Evolutionary conservation across 2,888 invertebrate genomes (phyloP).

Genomic region (Drosophila kambysellisi): DNA sequence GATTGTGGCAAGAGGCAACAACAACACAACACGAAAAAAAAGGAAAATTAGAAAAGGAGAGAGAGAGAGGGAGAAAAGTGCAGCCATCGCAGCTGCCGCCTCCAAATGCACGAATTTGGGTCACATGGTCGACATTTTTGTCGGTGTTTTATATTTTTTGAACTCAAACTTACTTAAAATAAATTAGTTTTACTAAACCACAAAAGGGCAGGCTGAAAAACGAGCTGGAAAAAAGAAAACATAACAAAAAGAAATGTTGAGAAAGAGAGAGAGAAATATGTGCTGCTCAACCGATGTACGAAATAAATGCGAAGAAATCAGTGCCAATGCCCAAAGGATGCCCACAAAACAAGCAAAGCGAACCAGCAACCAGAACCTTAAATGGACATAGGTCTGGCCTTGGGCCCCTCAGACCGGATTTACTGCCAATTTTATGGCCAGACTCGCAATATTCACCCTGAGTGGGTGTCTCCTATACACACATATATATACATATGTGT

Average conservation of each 20-base stretch:
- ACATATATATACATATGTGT: conserved; percentile 6
- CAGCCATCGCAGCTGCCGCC: conserved; percentile 42
- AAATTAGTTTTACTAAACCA: conserved; percentile 76
- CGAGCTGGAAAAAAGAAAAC: conserved; percentile 15
- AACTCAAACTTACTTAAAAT: conserved; percentile 71
- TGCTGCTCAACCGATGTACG: conserved; percentile 50
- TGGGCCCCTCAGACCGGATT: conserved; percentile 31
- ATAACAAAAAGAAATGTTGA: no score
- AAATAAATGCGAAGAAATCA: conserved; percentile 78
- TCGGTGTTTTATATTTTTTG: conserved; percentile 42
- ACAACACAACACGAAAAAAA: conserved; percentile 16
- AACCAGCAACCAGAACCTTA: conserved; percentile 36
- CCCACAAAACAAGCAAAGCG: conserved; percentile 54
- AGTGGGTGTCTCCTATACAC: conserved; percentile 1
- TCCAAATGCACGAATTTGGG: conserved; percentile 64
- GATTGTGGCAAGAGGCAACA: conserved; percentile 64
- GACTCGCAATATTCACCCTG: conserved; percentile 73
- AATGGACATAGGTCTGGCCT: conserved; percentile 67
- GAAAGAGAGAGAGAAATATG: conserved; percentile 4
- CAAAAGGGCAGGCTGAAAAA: conserved; percentile 48
- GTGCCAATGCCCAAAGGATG: conserved; percentile 77
- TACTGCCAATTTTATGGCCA: conserved; percentile 71
- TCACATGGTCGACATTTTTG: conserved; percentile 67
- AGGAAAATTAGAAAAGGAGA: conserved; percentile 13
- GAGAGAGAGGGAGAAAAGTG: not conserved